phyloP scores from a whole-genome alignment of 2,113 vertebrate species.

The rabbit (Oryctolagus cuniculus) region DNA sequence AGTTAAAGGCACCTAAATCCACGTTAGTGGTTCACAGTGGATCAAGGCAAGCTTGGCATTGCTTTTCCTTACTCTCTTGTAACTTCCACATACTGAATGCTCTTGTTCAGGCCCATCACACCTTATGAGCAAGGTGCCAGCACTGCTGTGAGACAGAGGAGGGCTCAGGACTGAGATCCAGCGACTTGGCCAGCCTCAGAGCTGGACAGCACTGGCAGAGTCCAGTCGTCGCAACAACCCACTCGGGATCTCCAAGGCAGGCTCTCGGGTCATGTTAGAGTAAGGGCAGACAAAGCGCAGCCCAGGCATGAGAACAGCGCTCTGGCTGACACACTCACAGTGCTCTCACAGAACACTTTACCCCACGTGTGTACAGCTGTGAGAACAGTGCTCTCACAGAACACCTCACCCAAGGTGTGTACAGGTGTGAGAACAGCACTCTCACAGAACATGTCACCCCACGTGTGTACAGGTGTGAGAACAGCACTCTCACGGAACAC shows the following conservation, averaged over 20 bases:
- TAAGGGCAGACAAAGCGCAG: not conserved
- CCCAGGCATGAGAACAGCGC: not conserved
- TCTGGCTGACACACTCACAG: too few species aligned
- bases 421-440: too few species aligned
- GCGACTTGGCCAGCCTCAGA: not conserved
- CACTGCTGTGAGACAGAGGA: not conserved
- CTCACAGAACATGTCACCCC: too few species aligned
- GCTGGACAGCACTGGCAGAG: not conserved
- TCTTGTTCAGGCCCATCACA: not conserved
- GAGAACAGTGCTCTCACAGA: too few species aligned
- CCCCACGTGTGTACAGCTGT: too few species aligned
- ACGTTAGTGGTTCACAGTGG: not conserved
- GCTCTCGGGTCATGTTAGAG: not conserved
- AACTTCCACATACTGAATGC: not conserved
- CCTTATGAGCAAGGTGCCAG: not conserved
- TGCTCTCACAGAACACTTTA: too few species aligned
- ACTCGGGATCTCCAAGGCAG: not conserved
- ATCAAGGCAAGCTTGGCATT: not conserved
- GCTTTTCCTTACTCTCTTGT: not conserved
- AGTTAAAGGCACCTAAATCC: not conserved
- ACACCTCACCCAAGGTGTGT: not conserved
- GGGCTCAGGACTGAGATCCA: not conserved
- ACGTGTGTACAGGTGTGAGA: too few species aligned
- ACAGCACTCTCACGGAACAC: not conserved
- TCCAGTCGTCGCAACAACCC: not conserved